Base-by-base conservation (phyloP, 1,140 invertebrate genomes). In the Manduca sexta region DNA sequence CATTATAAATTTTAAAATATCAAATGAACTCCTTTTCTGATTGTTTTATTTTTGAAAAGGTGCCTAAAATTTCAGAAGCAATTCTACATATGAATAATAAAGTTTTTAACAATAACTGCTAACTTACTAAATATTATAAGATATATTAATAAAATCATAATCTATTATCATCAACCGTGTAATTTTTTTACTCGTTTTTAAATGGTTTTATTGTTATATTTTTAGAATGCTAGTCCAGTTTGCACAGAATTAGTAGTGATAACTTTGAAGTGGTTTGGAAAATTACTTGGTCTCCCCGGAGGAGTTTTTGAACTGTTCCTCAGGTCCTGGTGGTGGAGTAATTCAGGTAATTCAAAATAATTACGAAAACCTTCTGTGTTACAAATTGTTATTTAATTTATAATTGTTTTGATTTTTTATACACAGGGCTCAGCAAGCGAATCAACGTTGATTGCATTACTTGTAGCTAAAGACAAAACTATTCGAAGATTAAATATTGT, bases 231-330 rank as follows among this genome's bases (percentile, higher is more conserved):
- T 12, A 95, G 95, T 72, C 97, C 98, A 0, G 95, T 95, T 0
- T 97, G 94, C 64, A 99, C 98, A 0, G 98, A 99, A 84, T 87
- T 99, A 1, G 97, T 99, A 88, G 94, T 98, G 14, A 87, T 95
- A 0, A 93, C 96, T 45, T 93, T 98, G 91, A 95, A 99, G 74
- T 99, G 97, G 98, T 76, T 99, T 13, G 96, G 92, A 2, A 96
- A 97, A 84, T 88, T 97, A 61, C 67, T 99, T 0, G 90, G 91
- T 7, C 80, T 99, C 0, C n/a, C 98, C 98, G 0, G 87, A 93
- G 46, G 89, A 93, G 26, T 98, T 97, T 73, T 84, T 97, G 0
- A 91, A 93, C 56, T 90, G 90, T 56, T 89, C 88, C 7, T 87
- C 91, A 21, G 93, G 94, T 0, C 90, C 90, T 6, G 97, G 97